A percentile compares a stretch with the other conserved stretches of the same genome.
These are phyloP conservation scores for Vidua macroura DNA, from an alignment of 2,113 vertebrate genomes.

Conservation along the genomic window DNA sequence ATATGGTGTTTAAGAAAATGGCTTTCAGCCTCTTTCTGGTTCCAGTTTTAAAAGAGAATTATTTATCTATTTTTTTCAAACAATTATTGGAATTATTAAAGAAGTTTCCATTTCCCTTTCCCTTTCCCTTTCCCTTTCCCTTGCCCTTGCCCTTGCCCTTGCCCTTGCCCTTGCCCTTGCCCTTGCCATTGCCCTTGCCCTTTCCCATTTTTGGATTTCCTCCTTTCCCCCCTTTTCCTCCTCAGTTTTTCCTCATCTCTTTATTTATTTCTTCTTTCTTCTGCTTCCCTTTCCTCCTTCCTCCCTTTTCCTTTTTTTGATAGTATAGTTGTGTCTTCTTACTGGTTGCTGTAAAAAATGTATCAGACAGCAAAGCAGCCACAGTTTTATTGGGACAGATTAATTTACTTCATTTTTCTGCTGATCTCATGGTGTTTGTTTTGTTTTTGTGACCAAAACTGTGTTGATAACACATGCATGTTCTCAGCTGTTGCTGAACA, in stretches of 20 bases:
- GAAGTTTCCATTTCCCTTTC: neutral
- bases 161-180: rapidly evolving
- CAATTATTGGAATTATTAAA: neutral
- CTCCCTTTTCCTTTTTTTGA: neutral
- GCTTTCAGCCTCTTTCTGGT: neutral
- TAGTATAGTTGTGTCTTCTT: neutral
- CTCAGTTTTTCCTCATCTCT: rapidly evolving
- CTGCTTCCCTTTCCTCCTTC: neutral
- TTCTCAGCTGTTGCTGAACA: neutral
- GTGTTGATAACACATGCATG: neutral
- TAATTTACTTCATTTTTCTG: neutral
- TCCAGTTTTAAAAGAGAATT: neutral
- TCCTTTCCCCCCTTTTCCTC: rapidly evolving
- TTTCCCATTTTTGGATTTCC: rapidly evolving
- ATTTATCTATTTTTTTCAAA: neutral
- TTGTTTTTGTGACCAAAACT: neutral
- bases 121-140: rapidly evolving
- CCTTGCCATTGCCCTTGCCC: too few species aligned
- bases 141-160: too few species aligned
- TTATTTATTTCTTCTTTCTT: neutral
- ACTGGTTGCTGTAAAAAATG: neutral
- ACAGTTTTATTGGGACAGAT: neutral
- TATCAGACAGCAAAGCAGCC: neutral
- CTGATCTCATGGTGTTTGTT: neutral
- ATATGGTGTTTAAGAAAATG: neutral